Conservation (phyloP, 2,888 invertebrate species). For the Mycalesis mineus region DNA sequence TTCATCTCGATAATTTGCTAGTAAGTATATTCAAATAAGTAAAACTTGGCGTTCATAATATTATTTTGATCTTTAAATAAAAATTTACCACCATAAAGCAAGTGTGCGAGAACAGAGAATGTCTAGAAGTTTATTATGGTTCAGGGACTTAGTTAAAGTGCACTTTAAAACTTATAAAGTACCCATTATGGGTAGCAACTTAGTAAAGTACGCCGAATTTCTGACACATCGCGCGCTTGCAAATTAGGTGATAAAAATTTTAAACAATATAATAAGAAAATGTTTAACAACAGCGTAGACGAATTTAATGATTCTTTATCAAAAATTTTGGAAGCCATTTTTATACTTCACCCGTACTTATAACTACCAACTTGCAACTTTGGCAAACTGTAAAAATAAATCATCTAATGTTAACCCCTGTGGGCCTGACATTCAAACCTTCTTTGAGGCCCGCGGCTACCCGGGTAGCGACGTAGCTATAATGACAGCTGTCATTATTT, state of each 20-base stretch:
- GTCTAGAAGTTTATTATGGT: not conserved
- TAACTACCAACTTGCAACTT: no score
- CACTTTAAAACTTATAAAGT: conserved; percentile 67
- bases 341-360: no score
- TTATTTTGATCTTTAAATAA: not conserved
- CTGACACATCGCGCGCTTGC: conserved; percentile 16
- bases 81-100: not conserved
- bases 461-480: no score
- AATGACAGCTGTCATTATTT: no score
- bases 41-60: not conserved
- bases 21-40: not conserved
- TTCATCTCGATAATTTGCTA: not conserved
- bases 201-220: conserved; percentile 43
- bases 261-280: not conserved
- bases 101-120: not conserved
- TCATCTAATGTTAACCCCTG: no score
- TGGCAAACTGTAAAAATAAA: no score
- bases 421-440: no score
- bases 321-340: no score
- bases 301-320: no score
- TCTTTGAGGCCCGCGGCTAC: no score
- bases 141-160: conserved; percentile 47
- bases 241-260: conserved; percentile 13
- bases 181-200: conserved; percentile 50
- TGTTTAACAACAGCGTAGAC: not conserved